Evolutionary conservation across 2,888 invertebrate genomes (phyloP), one percentile per base, ranked within the genome.

Genomic region (Pogonocherus hispidulus): DNA sequence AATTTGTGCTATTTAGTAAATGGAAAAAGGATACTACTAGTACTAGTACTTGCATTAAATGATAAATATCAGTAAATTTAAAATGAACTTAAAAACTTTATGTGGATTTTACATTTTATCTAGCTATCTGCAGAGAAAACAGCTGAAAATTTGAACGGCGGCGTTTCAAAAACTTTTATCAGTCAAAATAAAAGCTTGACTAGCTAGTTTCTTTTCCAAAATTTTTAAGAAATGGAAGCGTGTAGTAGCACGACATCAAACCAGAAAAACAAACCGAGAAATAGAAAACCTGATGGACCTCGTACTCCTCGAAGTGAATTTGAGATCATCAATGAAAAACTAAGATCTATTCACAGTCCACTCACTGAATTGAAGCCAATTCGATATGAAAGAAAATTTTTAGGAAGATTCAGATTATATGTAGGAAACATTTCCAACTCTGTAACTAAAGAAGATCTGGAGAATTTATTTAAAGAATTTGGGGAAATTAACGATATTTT

Each of bases 401-500:
- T 93, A 73, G 96, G 97, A 0, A 90, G 97, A 71, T 97, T 97
- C 86, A 92, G 98, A 44, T 87, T 99, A 32, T 99, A 98, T 83
- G 93, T 99, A 77, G 83, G 98, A 20, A 98, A 98, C 85, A 87
- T 99, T 3, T 93, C 96, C 0, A 91, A 90, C 77, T 97, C 97
- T 82, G 91, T 93, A 0, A 92, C 91, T 1, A 97, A 98, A 83
- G 94, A 94, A 52, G 97, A 98, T 82, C 89, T 99, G 66, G 91
- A 91, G 65, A 91, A 91, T 71, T 85, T 97, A 84, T 98, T 99
- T 84, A 89, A 91, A 66, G 90, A 92, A 41, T 97, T 89, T 85
- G 99, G 99, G 32, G 97, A 98, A 88, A 90, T 93, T 49, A 91
- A 94, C 8, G 98, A 99, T 84, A 87, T 95, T 32, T 99, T 97